Evolutionary conservation across 2,888 invertebrate species (phyloP).

Genomic region (Trilocha varians): DNA sequence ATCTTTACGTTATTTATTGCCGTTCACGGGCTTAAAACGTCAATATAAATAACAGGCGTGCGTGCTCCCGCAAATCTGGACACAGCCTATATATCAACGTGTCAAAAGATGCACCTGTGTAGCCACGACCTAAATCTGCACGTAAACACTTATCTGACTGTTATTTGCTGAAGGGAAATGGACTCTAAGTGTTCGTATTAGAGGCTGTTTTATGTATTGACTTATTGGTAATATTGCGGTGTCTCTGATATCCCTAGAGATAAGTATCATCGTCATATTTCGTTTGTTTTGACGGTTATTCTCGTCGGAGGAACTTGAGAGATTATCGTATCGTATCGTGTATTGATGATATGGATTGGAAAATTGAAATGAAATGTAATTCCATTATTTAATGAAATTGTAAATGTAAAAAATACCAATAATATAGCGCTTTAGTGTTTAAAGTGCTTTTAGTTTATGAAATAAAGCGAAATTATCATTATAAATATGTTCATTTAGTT

Average conservation of each 20-base stretch:
- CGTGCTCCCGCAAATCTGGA: slow-evolving; percentile 27
- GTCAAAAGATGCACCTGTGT: slow-evolving; percentile 41
- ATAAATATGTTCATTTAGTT: too few relatives aligned
- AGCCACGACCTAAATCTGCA: slow-evolving; percentile 32
- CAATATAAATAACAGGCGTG: slow-evolving; percentile 28
- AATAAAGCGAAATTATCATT: too few relatives aligned
- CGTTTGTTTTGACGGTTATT: slow-evolving; percentile 30
- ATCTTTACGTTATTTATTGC: slow-evolving; percentile 23
- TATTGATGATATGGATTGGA: too few relatives aligned
- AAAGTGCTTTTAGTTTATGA: too few relatives aligned
- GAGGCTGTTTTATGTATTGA: slow-evolving; percentile 8
- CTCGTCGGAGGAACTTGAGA: slow-evolving; percentile 1
- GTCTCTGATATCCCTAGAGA: slow-evolving; percentile 24
- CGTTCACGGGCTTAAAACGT: slow-evolving; percentile 19
- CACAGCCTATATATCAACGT: slow-evolving; percentile 36
- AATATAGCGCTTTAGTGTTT: too few relatives aligned
- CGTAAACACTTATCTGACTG: slow-evolving; percentile 1
- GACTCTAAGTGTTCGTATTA: slow-evolving; percentile 9
- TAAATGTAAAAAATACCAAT: too few relatives aligned
- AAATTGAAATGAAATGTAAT: too few relatives aligned
- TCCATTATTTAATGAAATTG: too few relatives aligned
- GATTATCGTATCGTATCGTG: too few relatives aligned
- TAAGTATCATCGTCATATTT: slow-evolving; percentile 42
- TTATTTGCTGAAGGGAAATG: slow-evolving; percentile 9
- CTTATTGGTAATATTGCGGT: neutral